Conservation (phyloP, 2,113 vertebrate species). For the Emberiza fucata region DNA sequence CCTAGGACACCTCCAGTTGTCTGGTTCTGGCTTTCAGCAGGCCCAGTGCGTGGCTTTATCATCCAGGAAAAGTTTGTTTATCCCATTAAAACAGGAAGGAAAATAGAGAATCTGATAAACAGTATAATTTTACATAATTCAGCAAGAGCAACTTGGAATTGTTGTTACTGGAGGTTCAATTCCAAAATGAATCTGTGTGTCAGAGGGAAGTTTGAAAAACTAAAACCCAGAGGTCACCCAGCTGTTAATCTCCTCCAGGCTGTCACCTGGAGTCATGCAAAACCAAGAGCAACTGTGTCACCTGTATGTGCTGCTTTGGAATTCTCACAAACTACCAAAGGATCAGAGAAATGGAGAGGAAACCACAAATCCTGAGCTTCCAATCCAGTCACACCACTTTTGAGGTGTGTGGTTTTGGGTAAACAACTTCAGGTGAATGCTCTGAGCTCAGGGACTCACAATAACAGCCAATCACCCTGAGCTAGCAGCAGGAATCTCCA, state of each 20-base stretch:
- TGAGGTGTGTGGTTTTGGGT: background rate
- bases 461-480: background rate
- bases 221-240: background rate
- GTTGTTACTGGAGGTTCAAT: background rate
- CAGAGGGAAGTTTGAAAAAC: background rate
- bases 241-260: background rate
- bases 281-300: background rate
- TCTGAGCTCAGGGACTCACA: background rate
- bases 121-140: background rate
- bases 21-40: background rate
- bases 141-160: background rate
- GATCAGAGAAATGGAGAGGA: background rate
- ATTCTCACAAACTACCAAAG: background rate
- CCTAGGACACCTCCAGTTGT: background rate
- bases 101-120: background rate
- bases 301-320: rapidly evolving
- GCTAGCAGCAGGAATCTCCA: background rate
- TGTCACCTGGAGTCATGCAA: background rate
- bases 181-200: background rate
- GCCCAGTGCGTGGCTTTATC: background rate
- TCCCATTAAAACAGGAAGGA: background rate
- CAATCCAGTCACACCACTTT: background rate
- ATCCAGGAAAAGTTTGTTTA: background rate
- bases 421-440: background rate
- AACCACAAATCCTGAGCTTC: background rate